Percentiles rank a stretch among this genome's conserved stretches.
Conservation (phyloP, 2,113 vertebrate species). For the Lucifuga dentata region DNA sequence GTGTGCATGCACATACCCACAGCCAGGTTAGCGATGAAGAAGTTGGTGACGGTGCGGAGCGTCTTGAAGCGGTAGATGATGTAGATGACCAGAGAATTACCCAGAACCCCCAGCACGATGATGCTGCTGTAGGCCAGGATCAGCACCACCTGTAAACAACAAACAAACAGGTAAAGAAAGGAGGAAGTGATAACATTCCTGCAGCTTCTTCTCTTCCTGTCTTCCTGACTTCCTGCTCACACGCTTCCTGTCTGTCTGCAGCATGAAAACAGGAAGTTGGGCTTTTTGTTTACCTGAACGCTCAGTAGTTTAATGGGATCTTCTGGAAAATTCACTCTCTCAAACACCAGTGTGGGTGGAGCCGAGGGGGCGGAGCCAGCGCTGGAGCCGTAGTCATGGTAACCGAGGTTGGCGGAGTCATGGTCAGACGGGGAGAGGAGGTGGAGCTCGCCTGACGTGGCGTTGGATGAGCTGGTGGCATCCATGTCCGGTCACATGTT, state of each 20-base stretch:
- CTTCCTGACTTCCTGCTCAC: no score
- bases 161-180: no score
- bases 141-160: conserved; percentile 80
- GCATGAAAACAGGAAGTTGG: no score
- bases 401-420: conserved; percentile 2
- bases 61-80: conserved; percentile 94
- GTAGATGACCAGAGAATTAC: conserved; percentile 94
- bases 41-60: conserved; percentile 95
- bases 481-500: conserved; percentile 64
- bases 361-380: not conserved
- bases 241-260: no score
- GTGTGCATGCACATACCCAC: conserved; percentile 54
- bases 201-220: no score
- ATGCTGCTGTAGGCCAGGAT: conserved; percentile 95
- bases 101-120: conserved; percentile 93
- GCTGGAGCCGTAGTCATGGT: conserved; percentile 39
- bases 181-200: no score
- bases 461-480: conserved; percentile 43
- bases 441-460: conserved; percentile 43
- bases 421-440: conserved; percentile 9
- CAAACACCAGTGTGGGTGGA: conserved; percentile 34
- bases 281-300: conserved; percentile 81
- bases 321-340: conserved; percentile 72
- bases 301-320: conserved; percentile 91
- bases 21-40: conserved; percentile 95